Base-by-base conservation (phyloP, 2,113 vertebrate genomes). In the Mesembrinibis cayennensis region DNA sequence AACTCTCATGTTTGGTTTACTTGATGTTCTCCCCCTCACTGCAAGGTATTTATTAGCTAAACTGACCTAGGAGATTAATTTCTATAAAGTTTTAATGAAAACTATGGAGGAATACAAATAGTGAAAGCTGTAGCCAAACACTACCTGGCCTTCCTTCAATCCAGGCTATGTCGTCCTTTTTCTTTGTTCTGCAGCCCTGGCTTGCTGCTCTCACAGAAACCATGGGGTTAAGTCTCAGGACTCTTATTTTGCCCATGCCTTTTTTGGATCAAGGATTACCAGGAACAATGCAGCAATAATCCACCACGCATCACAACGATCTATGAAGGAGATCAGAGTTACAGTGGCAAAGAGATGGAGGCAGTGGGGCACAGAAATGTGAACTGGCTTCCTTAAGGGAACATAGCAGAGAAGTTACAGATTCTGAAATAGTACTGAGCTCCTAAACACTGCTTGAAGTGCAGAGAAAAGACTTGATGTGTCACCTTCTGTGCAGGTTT, bases 221-320 rank as follows among this genome's bases (percentile, higher is more conserved):
- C 27, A 9, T 7, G 32, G 16, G 9, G 6, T 58, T 86, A 36
- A 38, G 18, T 52, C 65, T 81, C 58, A 14, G 53, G 22, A 44
- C 26, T 34, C 44, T 38, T 45, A 13, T 45, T 77, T 52, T 50
- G 25, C 13, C 74, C 2, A 3, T n/a, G 13, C 7, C 12, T 59
- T 53, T 73, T 77, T 73, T 55, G 55, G 36, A 65, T 61, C 15
- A 69, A 88, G 44, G 44, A 65, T 76, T 91, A n/a, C 36, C 34
- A 40, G 50, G 59, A 78, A 26, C 44, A 88, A 34, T 13, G 8
- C 56, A 59, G 34, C 62, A 59, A 34, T 55, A 32, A 56, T 38
- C 47, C 63, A 18, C n/a, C 21, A 14, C 0, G 2, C 55, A 40
- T 27, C 34, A 3, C 9, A 50, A 0, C 11, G 61, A 50, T 44